A percentile compares a stretch with the other conserved stretches of the same genome.
These are phyloP conservation scores for Microtus montanus DNA, from an alignment of 2,113 vertebrate species.

Conservation along the genomic window DNA sequence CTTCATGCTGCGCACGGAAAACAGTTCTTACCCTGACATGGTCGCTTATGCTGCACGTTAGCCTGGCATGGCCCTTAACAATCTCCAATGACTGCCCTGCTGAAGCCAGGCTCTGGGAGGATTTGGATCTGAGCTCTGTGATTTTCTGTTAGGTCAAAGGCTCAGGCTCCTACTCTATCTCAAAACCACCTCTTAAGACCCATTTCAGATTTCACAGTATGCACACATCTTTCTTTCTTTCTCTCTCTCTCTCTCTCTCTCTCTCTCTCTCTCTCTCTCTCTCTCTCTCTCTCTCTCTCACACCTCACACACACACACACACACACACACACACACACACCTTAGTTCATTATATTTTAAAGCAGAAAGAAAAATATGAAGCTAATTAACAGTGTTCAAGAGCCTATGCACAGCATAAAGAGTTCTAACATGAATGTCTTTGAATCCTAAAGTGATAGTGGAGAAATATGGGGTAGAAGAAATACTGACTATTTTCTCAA, in stretches of 20 bases:
- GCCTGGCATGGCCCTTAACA: background rate
- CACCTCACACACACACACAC: background rate
- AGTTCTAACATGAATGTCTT: background rate
- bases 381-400: background rate
- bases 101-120: conserved; percentile 2
- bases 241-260: too few relatives aligned
- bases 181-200: conserved; percentile 16
- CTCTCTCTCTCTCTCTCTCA: too few relatives aligned
- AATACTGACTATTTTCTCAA: background rate
- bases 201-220: background rate
- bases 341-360: background rate
- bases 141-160: conserved; percentile 44
- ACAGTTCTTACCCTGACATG: background rate
- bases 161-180: conserved; percentile 14
- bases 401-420: too few relatives aligned
- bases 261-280: too few relatives aligned
- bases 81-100: background rate
- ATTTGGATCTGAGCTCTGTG: conserved; percentile 46
- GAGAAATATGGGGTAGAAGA: background rate
- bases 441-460: background rate
- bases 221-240: background rate
- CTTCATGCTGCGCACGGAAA: background rate
- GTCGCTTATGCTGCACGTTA: background rate
- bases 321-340: background rate
- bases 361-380: background rate